A percentile compares a stretch with the other conserved stretches of the same genome.
phyloP scores from a whole-genome alignment of 2,888 invertebrate genomes.

The Ophion ventricosus region DNA sequence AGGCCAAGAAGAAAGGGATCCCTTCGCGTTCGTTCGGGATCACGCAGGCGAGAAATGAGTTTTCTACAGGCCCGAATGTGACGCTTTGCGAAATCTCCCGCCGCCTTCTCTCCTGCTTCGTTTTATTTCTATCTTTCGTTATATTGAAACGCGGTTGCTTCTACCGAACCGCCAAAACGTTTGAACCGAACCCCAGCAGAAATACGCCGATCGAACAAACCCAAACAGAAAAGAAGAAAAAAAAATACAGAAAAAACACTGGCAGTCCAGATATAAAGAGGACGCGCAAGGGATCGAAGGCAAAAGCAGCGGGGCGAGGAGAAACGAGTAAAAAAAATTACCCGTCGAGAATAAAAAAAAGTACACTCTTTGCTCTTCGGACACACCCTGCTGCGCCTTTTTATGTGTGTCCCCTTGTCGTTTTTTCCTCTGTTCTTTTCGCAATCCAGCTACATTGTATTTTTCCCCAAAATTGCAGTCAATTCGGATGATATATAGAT shows the following conservation, averaged over 20 bases:
- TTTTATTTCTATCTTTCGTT: not conserved
- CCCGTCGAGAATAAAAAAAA: slow-evolving; percentile 31
- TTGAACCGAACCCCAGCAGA: not conserved
- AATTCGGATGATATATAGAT: slow-evolving; percentile 34
- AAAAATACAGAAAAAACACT: slow-evolving; percentile 1
- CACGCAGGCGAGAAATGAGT: slow-evolving; percentile 62
- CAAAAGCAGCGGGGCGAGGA: not conserved
- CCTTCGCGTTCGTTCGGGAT: slow-evolving; percentile 48
- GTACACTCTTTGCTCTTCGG: not conserved
- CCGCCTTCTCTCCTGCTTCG: not conserved
- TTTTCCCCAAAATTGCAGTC: slow-evolving; percentile 29
- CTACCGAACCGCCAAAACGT: slow-evolving; percentile 31
- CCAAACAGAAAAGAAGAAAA: not conserved
- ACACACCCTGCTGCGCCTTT: slow-evolving; percentile 8
- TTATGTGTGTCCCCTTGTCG: not conserved
- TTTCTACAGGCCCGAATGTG: slow-evolving; percentile 59
- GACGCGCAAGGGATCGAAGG: slow-evolving; percentile 12
- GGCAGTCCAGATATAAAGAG: slow-evolving; percentile 6
- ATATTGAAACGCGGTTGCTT: slow-evolving; percentile 9
- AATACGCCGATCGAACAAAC: slow-evolving; percentile 7
- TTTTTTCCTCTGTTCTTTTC: slow-evolving; percentile 10
- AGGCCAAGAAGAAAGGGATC: slow-evolving; percentile 57
- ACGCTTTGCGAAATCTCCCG: slow-evolving; percentile 38
- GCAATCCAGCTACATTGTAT: slow-evolving; percentile 34
- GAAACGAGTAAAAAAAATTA: slow-evolving; percentile 35